These are phyloP conservation scores for Melinopterus prodromus DNA, from an alignment of 2,888 invertebrate species.

Conservation along the genomic window DNA sequence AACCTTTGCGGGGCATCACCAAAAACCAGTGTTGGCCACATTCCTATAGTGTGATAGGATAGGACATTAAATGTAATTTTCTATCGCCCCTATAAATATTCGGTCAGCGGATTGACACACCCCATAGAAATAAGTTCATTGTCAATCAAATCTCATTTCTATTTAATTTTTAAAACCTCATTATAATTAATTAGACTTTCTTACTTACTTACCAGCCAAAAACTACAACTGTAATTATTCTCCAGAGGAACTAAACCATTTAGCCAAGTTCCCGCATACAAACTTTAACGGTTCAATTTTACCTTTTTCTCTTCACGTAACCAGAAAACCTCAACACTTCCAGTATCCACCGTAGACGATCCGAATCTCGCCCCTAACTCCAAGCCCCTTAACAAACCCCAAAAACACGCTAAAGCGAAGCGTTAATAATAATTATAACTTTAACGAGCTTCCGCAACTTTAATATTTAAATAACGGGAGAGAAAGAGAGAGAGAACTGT, in stretches of 20 bases:
- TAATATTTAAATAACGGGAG: slow-evolving; percentile 36
- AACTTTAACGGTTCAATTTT: neutral
- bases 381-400: neutral
- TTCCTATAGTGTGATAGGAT: too few relatives aligned
- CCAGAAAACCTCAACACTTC: neutral
- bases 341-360: neutral
- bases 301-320: neutral
- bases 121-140: too few relatives aligned
- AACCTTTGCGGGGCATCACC: too few relatives aligned
- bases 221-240: neutral
- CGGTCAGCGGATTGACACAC: too few relatives aligned
- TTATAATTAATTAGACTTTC: too few relatives aligned
- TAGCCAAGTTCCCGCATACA: neutral
- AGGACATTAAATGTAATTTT: too few relatives aligned
- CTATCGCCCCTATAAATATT: too few relatives aligned
- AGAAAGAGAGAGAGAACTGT: slow-evolving; percentile 11
- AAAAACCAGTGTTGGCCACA: too few relatives aligned
- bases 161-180: too few relatives aligned
- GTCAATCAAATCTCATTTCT: too few relatives aligned
- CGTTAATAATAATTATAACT: slow-evolving; percentile 39
- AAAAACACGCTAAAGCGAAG: slow-evolving; percentile 13
- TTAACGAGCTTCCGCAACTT: slow-evolving; percentile 36
- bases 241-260: neutral
- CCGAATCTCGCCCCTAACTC: neutral
- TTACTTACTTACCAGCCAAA: neutral